Evolutionary conservation across 2,888 invertebrate genomes (phyloP), one percentile per base, ranked within the genome.

Genomic region (Crematogaster levior): DNA sequence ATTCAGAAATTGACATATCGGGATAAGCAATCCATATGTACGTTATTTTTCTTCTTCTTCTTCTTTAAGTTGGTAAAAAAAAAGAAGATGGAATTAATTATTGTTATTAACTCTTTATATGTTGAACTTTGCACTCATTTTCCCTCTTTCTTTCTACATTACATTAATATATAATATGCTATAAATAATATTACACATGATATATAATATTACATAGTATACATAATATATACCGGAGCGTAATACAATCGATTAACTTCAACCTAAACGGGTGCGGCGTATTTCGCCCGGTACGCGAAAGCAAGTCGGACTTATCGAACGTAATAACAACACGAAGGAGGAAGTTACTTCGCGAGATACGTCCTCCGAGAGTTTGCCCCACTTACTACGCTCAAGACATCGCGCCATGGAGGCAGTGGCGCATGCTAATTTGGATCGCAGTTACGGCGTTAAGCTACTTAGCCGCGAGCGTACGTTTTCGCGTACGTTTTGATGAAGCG

Each of bases 381-480:
- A 65, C 81, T 74, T 75, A 65, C 53, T n/a, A 30, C 63, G 63
- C 53, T 65, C 60, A 48, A 81, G 74, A 81, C 72, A 48, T 81
- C 27, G 74, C 48, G 60, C 48, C n/a, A 21, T 40, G 10, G 43
- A 79, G 21, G 37, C 43, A 60, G 58, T 48, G 68, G 43, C 34
- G 68, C 77, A 79, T 79, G 68, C 77, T 68, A 79, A 79, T 79
- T 79, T 68, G 56, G 24, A 68, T 79, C 77, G 68, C 56, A 68
- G 56, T 56, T 79, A 79, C 56, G 68, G 68, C 46, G 77, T 68
- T 79, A 79, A 79, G 77, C 77, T 79, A 79, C 77, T 79, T 79
- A 79, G 68, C 56, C 68, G 56, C 66, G 77, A 79, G 56, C 34
- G 56, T 79, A 68, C 56, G 56, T 79, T 75, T 79, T 34, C 68